Evolutionary conservation across 2,797 vertebrate genomes (phyloP), one percentile per base, ranked within the genome.

Genomic region (Cossypha heuglini): DNA sequence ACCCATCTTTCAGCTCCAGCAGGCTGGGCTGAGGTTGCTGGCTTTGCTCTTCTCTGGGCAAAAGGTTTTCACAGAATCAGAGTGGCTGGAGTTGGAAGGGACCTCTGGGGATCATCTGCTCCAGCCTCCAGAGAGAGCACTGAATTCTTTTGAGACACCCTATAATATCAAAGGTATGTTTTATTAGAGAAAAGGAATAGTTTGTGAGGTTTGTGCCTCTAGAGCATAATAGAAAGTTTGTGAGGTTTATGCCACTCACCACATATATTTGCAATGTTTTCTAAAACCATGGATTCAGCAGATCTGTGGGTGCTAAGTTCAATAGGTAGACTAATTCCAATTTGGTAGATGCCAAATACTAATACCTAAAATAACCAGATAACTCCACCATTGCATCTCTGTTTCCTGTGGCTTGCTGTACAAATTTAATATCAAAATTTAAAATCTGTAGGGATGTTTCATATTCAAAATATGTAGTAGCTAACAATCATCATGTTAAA

Each of bases 181-280:
- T 82, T 22, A 10, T 46, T 17, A n/a, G n/a, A 62, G 33, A 51
- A 24, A 42, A 40, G 45, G 16, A 61, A 11, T 8, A 2, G 0
- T 28, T 69, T 49, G 28, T 72, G 73, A 87, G 68, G 33, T 29
- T 67, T 59, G 11, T 82, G 59, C 24, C 26, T 49, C 46, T 51
- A 42, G 37, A 42, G 46, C 45, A 51, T 33, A 42, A 42, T 14
- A 10, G 13, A 42, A 76, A 42, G 1, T 49, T 68, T 48, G 26
- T 77, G 68, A 86, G 74, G 28, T 28, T 59, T 63, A 13, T 76
- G 52, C 18, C 35, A 38, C 2, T 52, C 42, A 5, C 3, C 1
- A 1, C 8, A 7, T 20, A 2, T 2, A 9, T 42, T 49, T 55
- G 19, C 37, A 10, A 6, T 74, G n/a, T 2, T 14, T 54, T 68